Evolutionary conservation across 2,797 vertebrate genomes (phyloP).

Genomic region (Sebastes variabilis): DNA sequence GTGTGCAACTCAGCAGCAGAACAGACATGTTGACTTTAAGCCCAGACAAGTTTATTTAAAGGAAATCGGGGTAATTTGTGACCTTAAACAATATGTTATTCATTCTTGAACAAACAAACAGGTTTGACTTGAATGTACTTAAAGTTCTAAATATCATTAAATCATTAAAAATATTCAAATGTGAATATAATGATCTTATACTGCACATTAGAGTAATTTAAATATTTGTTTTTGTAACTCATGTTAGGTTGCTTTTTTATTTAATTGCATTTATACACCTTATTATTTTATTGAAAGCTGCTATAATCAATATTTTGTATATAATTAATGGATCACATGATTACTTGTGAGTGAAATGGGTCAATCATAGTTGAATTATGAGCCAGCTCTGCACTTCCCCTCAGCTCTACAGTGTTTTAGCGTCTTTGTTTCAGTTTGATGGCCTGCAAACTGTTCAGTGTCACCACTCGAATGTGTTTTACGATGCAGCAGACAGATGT

Average conservation of each 20-base stretch:
- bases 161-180: neutral
- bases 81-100: neutral
- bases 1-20: neutral
- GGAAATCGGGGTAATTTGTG: neutral
- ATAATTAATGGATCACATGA: neutral
- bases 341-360: neutral
- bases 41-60: neutral
- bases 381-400: neutral
- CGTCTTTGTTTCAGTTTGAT: neutral
- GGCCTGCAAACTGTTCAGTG: neutral
- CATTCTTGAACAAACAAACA: neutral
- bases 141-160: neutral
- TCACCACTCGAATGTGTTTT: neutral
- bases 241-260: neutral
- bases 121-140: neutral
- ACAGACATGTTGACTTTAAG: neutral
- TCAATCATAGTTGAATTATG: neutral
- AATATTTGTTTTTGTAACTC: neutral
- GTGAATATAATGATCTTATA: neutral
- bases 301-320: neutral
- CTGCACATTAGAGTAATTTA: neutral
- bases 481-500: neutral
- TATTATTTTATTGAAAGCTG: neutral
- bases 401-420: neutral
- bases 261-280: neutral